phyloP scores from a whole-genome alignment of 2,888 invertebrate species.

The Drosophila tripunctata region DNA sequence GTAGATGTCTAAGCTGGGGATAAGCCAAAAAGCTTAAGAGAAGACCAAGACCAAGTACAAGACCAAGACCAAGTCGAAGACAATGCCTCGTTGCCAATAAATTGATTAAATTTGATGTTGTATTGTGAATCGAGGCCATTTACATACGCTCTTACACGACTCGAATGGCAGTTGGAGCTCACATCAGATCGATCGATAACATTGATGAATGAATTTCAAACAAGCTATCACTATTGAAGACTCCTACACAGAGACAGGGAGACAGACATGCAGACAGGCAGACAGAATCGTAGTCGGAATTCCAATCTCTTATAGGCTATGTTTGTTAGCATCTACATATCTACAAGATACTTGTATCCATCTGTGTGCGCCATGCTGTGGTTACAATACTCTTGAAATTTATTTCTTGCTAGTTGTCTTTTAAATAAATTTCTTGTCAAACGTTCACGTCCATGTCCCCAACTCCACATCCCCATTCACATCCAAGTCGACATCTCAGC shows the following conservation, averaged over 20 bases:
- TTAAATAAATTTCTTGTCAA: slow-evolving; percentile 81
- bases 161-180: slow-evolving; percentile 20
- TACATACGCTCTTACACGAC: slow-evolving; percentile 57
- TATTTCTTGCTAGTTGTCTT: slow-evolving; percentile 80
- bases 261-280: slow-evolving; percentile 19
- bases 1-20: slow-evolving; percentile 37
- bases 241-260: slow-evolving; percentile 37
- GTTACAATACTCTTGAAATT: slow-evolving; percentile 62
- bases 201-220: slow-evolving; percentile 79
- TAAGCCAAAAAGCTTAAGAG: slow-evolving; percentile 19
- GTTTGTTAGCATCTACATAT: slow-evolving; percentile 6
- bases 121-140: slow-evolving; percentile 66
- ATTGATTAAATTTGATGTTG: slow-evolving; percentile 78
- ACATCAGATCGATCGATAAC: slow-evolving; percentile 73
- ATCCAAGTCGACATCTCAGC: slow-evolving; percentile 14
- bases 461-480: slow-evolving; percentile 7
- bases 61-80: slow-evolving; percentile 24
- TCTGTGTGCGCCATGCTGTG: slow-evolving; percentile 34
- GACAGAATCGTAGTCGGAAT: slow-evolving; percentile 33
- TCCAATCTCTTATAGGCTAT: slow-evolving; percentile 20
- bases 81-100: slow-evolving; percentile 73
- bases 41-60: background rate
- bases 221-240: slow-evolving; percentile 49
- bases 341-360: slow-evolving; percentile 12
- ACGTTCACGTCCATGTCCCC: slow-evolving; percentile 36